Conservation (phyloP, 35 echinoderm and acorn worm genomes). For the Apostichopus japonicus region DNA sequence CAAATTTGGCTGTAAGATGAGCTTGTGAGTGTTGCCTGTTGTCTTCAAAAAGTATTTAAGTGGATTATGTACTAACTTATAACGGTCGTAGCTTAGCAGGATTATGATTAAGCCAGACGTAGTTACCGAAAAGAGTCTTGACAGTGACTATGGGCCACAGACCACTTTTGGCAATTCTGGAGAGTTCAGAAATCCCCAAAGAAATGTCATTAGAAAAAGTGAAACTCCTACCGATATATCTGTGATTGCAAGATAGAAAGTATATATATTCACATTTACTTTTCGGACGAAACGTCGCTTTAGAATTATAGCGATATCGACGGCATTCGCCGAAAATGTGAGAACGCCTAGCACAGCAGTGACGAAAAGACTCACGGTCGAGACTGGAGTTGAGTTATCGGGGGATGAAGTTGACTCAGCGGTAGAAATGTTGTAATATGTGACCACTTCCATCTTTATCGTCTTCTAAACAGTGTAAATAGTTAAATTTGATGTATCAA, state of each 20-base stretch:
- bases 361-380: neutral
- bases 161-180: slow-evolving; percentile 18
- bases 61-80: neutral
- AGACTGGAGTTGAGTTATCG: neutral
- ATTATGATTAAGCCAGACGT: slow-evolving; percentile 5
- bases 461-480: too few species aligned
- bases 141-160: neutral
- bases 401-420: too few species aligned
- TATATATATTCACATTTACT: slow-evolving; percentile 19
- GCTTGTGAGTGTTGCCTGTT: neutral
- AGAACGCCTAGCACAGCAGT: neutral
- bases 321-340: neutral
- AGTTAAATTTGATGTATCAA: too few species aligned
- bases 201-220: neutral
- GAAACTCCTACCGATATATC: slow-evolving; percentile 7
- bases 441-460: too few species aligned
- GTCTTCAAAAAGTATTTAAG: slow-evolving; percentile 10
- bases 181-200: slow-evolving; percentile 15
- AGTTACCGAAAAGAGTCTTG: neutral
- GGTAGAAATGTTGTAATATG: too few species aligned
- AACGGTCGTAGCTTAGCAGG: slow-evolving; percentile 20
- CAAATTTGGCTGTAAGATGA: neutral
- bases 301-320: neutral
- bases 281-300: neutral
- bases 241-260: slow-evolving; percentile 28